A percentile compares a stretch with the other conserved stretches of the same genome.
phyloP scores from a whole-genome alignment of 2,888 invertebrate genomes.

The Cheilosia vulpina region DNA sequence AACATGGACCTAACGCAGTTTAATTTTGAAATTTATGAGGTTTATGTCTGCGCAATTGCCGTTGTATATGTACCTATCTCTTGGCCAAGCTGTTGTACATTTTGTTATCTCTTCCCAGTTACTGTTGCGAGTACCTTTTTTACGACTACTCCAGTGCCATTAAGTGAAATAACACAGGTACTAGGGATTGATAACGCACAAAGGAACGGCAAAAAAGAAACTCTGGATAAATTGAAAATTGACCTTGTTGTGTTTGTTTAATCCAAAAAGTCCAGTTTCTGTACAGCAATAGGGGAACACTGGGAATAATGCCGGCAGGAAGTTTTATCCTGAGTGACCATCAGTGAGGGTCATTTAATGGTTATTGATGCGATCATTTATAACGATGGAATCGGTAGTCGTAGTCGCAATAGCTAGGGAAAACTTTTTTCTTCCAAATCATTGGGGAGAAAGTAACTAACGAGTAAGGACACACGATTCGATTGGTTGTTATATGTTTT shows the following conservation, averaged over 20 bases:
- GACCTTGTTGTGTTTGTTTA: constrained; percentile 67
- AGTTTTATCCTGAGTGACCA: constrained; percentile 77
- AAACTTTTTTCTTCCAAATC: constrained; percentile 54
- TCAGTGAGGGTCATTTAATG: constrained; percentile 78
- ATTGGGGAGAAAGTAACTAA: constrained; percentile 45
- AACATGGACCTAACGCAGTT: constrained; percentile 72
- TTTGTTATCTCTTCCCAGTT: constrained; percentile 62
- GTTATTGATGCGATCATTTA: constrained; percentile 78
- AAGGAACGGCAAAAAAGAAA: constrained; percentile 31
- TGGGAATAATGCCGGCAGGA: constrained; percentile 73
- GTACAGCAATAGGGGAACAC: constrained; percentile 43
- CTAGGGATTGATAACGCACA: constrained; percentile 66
- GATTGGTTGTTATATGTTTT: constrained; percentile 50
- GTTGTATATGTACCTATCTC: constrained; percentile 39
- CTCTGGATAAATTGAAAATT: constrained; percentile 68
- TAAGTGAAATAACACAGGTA: constrained; percentile 76
- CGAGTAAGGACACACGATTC: constrained; percentile 21
- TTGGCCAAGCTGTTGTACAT: constrained; percentile 46
- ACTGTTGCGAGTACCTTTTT: constrained; percentile 69
- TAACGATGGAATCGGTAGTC: constrained; percentile 70
- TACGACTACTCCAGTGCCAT: constrained; percentile 70
- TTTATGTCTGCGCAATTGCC: constrained; percentile 72
- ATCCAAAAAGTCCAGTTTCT: constrained; percentile 41
- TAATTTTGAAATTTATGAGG: constrained; percentile 72
- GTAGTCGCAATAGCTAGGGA: constrained; percentile 16